phyloP scores from a whole-genome alignment of 2,113 vertebrate species.

The Sterrhoptilus dennistouni region DNA sequence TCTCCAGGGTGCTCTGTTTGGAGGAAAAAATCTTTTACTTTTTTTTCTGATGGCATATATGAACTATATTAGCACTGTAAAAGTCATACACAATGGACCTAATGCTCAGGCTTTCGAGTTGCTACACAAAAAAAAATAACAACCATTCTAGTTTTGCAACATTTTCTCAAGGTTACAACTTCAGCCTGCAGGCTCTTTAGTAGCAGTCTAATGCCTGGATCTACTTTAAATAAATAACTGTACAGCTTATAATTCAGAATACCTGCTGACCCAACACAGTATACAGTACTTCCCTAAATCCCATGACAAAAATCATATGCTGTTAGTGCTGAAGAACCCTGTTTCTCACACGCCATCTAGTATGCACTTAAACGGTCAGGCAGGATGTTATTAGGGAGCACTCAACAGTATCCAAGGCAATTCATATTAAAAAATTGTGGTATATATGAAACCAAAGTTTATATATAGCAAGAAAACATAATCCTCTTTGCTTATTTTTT shows the following conservation, averaged over 20 bases:
- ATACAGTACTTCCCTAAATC: background rate
- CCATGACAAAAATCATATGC: background rate
- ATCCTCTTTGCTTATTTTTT: constrained; percentile 51
- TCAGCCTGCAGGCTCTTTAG: background rate
- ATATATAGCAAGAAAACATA: constrained; percentile 44
- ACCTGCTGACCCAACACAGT: background rate
- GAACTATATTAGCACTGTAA: background rate
- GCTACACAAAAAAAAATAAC: background rate
- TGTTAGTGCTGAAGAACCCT: background rate
- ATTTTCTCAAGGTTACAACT: background rate
- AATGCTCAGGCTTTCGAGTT: background rate
- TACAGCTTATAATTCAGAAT: background rate
- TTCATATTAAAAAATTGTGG: background rate
- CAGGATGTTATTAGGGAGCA: background rate
- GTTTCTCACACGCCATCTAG: background rate
- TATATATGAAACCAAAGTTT: constrained; percentile 9
- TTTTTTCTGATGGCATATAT: background rate
- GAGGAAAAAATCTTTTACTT: background rate
- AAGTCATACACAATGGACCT: background rate
- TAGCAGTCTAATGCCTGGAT: background rate
- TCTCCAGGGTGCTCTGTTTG: background rate
- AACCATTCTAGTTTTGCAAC: background rate
- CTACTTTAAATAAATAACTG: background rate
- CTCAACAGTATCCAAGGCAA: background rate
- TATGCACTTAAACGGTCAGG: background rate